Conservation (phyloP, 2,797 vertebrate genomes). For the Acrocephalus scirpaceus region DNA sequence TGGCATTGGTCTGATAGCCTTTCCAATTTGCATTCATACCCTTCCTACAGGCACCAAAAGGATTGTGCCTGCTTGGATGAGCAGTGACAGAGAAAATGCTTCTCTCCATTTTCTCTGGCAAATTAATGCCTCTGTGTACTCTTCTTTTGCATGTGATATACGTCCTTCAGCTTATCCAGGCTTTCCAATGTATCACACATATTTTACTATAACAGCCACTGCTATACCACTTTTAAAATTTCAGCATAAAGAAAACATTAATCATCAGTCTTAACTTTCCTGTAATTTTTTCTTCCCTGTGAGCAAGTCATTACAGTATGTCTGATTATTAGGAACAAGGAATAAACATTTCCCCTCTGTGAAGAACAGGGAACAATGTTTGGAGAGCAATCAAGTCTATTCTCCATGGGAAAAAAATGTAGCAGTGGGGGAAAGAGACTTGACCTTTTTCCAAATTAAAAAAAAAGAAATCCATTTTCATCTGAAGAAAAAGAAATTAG, state of each 20-base stretch:
- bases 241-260: background rate
- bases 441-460: constrained; percentile 36
- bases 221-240: background rate
- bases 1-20: background rate
- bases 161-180: background rate
- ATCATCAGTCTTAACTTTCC: background rate
- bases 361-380: constrained; percentile 60
- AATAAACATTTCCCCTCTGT: constrained; percentile 65
- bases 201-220: background rate
- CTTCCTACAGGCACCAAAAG: background rate
- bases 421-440: background rate
- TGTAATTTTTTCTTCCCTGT: constrained; percentile 9
- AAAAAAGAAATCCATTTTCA: background rate
- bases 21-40: background rate
- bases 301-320: constrained; percentile 25
- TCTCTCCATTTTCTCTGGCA: background rate
- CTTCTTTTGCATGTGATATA: background rate
- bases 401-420: constrained; percentile 46
- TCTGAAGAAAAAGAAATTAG: background rate
- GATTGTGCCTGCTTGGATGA: background rate
- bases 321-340: constrained; percentile 50
- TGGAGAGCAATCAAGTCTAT: constrained; percentile 56
- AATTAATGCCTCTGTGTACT: background rate
- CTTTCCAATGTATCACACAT: background rate
- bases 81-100: background rate